These are phyloP conservation scores for Carassius auratus DNA, from an alignment of 2,113 vertebrate species.

Conservation along the genomic window DNA sequence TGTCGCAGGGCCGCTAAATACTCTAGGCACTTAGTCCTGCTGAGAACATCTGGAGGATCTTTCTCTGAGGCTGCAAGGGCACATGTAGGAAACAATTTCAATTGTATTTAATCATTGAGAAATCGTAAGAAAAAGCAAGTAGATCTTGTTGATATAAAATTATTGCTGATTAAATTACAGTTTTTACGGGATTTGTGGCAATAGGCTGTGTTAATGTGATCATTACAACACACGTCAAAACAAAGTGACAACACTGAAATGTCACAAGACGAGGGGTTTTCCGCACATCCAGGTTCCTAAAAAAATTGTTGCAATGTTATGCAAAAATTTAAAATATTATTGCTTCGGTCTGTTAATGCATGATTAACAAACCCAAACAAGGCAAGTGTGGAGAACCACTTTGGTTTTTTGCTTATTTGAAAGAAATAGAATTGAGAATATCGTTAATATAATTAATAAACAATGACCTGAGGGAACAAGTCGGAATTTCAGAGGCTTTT, in stretches of 20 bases:
- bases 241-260: conserved; percentile 6
- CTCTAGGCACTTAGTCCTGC: conserved; percentile 77
- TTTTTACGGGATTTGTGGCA: not conserved
- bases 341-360: conserved; percentile 21
- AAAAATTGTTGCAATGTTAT: conserved; percentile 50
- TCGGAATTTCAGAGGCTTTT: not conserved
- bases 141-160: not conserved
- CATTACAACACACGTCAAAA: not conserved
- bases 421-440: not conserved
- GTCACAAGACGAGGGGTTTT: conserved; percentile 55
- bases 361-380: conserved; percentile 29
- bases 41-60: conserved; percentile 75
- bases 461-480: not conserved
- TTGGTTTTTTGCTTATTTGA: not conserved
- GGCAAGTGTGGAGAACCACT: not conserved
- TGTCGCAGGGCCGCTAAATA: conserved; percentile 81
- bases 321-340: conserved; percentile 33
- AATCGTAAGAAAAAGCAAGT: not conserved
- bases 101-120: conserved; percentile 38
- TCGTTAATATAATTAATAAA: not conserved
- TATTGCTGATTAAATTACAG: not conserved
- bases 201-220: not conserved
- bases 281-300: conserved; percentile 60
- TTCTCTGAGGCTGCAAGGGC: conserved; percentile 52
- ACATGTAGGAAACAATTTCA: conserved; percentile 35